Evolutionary conservation across 1,140 invertebrate genomes (phyloP).

Genomic region (Polyergus mexicanus): DNA sequence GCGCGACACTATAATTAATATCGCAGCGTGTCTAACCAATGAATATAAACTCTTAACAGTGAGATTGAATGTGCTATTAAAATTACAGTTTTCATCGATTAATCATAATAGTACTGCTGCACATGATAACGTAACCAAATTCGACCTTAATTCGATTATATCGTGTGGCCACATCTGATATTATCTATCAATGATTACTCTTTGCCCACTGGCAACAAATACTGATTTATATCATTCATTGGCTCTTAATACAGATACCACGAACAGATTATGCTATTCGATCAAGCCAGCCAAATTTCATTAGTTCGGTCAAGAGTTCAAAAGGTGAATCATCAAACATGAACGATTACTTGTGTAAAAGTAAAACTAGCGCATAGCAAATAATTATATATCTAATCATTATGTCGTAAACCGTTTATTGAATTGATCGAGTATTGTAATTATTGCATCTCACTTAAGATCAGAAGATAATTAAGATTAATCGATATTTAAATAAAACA

Average conservation of each 20-base stretch:
- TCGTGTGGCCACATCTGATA: constrained; percentile 58
- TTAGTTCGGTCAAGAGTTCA: constrained; percentile 66
- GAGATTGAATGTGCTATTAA: constrained; percentile 49
- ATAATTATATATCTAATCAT: background rate
- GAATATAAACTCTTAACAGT: constrained; percentile 57
- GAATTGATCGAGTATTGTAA: background rate
- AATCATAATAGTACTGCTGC: constrained; percentile 49
- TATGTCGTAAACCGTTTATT: too few species aligned
- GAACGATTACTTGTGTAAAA: constrained; percentile 9
- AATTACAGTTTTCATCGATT: constrained; percentile 58
- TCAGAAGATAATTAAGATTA: constrained; percentile 4
- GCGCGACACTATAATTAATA: constrained; percentile 46
- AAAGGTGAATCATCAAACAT: constrained; percentile 66
- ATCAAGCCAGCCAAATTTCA: constrained; percentile 35
- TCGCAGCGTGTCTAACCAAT: constrained; percentile 31
- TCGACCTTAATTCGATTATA: constrained; percentile 58
- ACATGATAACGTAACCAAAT: constrained; percentile 56
- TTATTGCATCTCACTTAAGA: background rate
- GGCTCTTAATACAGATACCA: constrained; percentile 54
- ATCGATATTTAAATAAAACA: background rate
- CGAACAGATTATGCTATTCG: constrained; percentile 49
- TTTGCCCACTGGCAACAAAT: constrained; percentile 50
- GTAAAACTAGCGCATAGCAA: background rate
- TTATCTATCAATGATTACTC: constrained; percentile 61
- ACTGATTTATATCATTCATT: constrained; percentile 58